Conservation (phyloP, 2,113 vertebrate genomes). For the Neodon shergylaensis region DNA sequence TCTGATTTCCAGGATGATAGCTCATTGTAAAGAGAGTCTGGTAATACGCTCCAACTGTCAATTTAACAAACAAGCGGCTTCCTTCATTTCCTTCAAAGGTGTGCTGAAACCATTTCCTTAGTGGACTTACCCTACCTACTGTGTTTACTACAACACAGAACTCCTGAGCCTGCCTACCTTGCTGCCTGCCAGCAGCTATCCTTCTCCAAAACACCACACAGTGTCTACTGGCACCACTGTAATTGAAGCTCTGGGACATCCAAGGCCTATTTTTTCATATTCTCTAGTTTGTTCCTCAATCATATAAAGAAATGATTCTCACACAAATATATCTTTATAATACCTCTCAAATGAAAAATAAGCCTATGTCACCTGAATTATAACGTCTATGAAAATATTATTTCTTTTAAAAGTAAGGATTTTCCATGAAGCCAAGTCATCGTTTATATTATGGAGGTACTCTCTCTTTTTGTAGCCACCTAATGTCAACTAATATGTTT, state of each 20-base stretch:
- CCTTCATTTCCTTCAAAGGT: not conserved
- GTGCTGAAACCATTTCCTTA: not conserved
- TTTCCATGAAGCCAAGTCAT: not conserved
- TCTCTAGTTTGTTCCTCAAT: not conserved
- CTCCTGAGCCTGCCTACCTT: not conserved
- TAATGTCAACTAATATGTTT: not conserved
- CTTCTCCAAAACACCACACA: too few relatives aligned
- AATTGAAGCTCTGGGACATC: not conserved
- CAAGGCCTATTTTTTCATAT: not conserved
- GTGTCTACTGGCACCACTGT: not conserved
- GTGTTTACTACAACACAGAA: not conserved
- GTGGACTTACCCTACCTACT: not conserved
- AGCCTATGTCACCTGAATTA: not conserved
- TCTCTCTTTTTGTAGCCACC: not conserved
- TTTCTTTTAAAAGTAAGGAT: not conserved
- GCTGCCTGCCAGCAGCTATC: not conserved
- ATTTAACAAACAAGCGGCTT: not conserved
- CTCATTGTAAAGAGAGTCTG: not conserved
- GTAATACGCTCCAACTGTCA: not conserved
- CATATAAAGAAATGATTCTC: not conserved
- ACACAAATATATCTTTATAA: not conserved
- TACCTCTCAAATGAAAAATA: not conserved
- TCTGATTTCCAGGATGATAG: not conserved
- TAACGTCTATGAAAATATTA: not conserved
- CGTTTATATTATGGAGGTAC: not conserved